Conservation (phyloP, 2,113 vertebrate species). For the Stigmatopora nigra region DNA sequence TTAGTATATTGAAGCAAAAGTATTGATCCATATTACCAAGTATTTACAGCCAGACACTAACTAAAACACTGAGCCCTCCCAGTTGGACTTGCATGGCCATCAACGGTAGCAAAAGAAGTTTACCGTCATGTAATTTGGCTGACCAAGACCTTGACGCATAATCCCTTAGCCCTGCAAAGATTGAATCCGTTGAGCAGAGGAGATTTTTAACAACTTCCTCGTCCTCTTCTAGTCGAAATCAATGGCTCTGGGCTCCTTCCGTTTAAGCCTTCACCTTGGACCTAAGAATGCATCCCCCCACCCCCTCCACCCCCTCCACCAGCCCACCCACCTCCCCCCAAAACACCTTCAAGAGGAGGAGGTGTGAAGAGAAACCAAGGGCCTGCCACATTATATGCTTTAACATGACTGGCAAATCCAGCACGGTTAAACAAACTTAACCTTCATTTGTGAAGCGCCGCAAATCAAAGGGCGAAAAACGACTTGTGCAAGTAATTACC, state of each 20-base stretch:
- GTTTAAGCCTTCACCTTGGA: conserved; percentile 83
- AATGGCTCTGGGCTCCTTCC: conserved; percentile 49
- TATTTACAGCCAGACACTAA: no score
- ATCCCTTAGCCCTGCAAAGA: conserved; percentile 26
- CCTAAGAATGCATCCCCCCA: conserved; percentile 32
- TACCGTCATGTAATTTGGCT: not conserved
- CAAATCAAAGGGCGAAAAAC: conserved; percentile 80
- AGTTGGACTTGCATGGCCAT: not conserved
- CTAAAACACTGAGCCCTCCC: no score
- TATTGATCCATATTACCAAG: no score
- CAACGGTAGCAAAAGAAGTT: not conserved
- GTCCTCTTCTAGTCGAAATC: conserved; percentile 36
- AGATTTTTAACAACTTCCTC: conserved; percentile 57
- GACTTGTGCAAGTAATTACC: conserved; percentile 89
- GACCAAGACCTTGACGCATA: conserved; percentile 33
- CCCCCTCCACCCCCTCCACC: conserved; percentile 1
- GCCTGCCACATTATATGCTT: conserved; percentile 89
- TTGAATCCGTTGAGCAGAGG: conserved; percentile 52
- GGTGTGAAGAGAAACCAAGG: conserved; percentile 65
- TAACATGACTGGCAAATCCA: conserved; percentile 95
- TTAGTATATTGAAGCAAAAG: no score
- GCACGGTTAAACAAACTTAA: conserved; percentile 96
- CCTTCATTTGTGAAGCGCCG: conserved; percentile 95
- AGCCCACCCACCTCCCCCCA: conserved; percentile 1
- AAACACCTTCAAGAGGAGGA: conserved; percentile 29